Conservation (phyloP, 1,140 invertebrate genomes). For the Penaeus japonicus region DNA sequence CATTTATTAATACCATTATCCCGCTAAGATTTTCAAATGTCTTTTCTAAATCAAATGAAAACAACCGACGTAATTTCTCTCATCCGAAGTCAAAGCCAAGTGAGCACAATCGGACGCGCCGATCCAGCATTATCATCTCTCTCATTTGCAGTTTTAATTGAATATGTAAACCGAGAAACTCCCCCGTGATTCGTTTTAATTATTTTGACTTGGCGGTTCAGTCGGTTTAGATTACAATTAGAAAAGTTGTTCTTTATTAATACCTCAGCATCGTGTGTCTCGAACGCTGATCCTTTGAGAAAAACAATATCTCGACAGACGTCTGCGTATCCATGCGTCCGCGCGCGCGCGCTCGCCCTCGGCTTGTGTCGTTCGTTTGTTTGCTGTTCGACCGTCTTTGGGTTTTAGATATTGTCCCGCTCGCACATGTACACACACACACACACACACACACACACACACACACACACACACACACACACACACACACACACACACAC, state of each 20-base stretch:
- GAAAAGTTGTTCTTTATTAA: conserved; percentile 45
- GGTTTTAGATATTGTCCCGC: too few species aligned
- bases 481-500: too few species aligned
- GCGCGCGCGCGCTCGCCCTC: too few species aligned
- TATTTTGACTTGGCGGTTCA: conserved; percentile 50
- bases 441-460: too few species aligned
- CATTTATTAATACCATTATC: too few species aligned
- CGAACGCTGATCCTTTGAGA: background rate
- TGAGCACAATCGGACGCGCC: background rate
- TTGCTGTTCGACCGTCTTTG: too few species aligned
- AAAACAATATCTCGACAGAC: background rate
- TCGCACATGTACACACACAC: too few species aligned
- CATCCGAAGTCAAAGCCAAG: background rate
- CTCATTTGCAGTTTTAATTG: conserved; percentile 54
- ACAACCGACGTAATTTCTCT: background rate
- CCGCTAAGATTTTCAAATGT: too few species aligned
- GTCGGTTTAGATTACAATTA: conserved; percentile 47
- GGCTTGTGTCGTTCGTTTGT: too few species aligned
- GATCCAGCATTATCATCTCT: background rate
- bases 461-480: too few species aligned
- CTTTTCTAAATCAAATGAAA: background rate
- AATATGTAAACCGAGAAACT: conserved; percentile 38
- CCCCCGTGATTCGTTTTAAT: conserved; percentile 41
- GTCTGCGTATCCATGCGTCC: too few species aligned
- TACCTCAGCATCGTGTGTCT: background rate